A percentile compares a stretch with the other conserved stretches of the same genome.
Evolutionary conservation across 2,113 vertebrate species (phyloP).

Genomic region (Puffinus mauretanicus): DNA sequence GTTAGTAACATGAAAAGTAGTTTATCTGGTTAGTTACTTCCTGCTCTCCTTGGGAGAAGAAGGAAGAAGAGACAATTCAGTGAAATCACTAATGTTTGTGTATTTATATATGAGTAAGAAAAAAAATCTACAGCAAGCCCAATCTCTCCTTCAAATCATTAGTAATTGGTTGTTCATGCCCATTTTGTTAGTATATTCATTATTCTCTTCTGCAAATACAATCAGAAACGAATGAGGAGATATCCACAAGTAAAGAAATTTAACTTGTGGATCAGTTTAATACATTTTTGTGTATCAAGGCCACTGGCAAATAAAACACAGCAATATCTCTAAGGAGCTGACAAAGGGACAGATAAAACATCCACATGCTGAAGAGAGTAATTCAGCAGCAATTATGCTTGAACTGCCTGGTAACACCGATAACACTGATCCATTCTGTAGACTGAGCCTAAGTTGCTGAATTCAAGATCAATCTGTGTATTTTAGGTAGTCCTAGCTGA

Average conservation of each 20-base stretch:
- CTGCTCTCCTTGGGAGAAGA: not conserved
- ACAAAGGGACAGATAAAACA: slow-evolving; percentile 30
- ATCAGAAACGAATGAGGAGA: not conserved
- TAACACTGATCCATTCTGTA: not conserved
- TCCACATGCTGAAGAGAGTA: not conserved
- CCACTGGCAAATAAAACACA: slow-evolving; percentile 18
- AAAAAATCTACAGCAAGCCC: not conserved
- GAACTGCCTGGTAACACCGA: not conserved
- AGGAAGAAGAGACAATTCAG: not conserved
- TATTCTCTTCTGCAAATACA: not conserved
- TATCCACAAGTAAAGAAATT: not conserved
- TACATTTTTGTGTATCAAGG: not conserved
- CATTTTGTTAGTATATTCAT: not conserved
- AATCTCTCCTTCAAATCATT: not conserved
- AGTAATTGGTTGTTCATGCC: not conserved
- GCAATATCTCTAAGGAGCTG: not conserved
- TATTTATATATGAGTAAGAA: not conserved
- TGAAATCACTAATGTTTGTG: not conserved
- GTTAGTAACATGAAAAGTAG: not conserved
- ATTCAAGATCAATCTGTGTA: not conserved
- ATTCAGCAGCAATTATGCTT: not conserved
- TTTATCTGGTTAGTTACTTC: not conserved
- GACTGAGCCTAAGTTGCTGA: not conserved
- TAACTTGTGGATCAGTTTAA: not conserved
- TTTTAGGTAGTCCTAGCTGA: not conserved